Conservation (phyloP, 1,140 invertebrate species). For the Augochlora pura region DNA sequence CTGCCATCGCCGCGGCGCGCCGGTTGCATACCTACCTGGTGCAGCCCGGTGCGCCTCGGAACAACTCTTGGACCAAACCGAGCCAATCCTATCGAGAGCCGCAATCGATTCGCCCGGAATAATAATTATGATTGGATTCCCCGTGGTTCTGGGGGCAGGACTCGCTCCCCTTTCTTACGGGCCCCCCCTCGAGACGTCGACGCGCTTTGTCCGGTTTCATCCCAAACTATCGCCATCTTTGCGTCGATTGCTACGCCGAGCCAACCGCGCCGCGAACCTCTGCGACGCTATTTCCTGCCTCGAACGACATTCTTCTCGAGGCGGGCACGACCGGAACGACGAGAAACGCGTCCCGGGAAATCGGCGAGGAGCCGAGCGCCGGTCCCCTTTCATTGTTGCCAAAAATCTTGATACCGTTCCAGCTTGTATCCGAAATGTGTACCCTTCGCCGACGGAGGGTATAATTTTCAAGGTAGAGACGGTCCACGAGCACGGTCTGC, state of each 20-base stretch:
- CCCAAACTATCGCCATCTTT: constrained; percentile 46
- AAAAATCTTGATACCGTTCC: background rate
- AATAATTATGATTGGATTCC: constrained; percentile 80
- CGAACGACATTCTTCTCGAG: too few relatives aligned
- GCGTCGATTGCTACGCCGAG: constrained; percentile 1
- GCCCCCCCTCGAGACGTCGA: constrained; percentile 41
- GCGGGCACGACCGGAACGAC: too few relatives aligned
- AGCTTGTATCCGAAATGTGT: too few relatives aligned
- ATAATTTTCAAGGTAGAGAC: background rate
- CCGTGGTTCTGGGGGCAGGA: constrained; percentile 71
- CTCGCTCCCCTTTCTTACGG: constrained; percentile 23
- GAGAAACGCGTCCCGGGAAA: too few relatives aligned
- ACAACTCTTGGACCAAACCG: constrained; percentile 46
- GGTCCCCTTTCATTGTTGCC: background rate
- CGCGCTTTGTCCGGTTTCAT: constrained; percentile 10
- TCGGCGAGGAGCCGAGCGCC: too few relatives aligned
- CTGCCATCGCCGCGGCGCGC: too few relatives aligned
- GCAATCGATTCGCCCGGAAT: constrained; percentile 78
- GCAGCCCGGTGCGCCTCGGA: too few relatives aligned
- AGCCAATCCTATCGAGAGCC: constrained; percentile 78
- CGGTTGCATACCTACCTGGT: constrained; percentile 20
- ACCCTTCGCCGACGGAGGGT: background rate
- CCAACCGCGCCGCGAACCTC: too few relatives aligned
- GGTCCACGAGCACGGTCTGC: background rate
- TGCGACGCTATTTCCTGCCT: too few relatives aligned